Percentiles rank a stretch among this genome's conserved stretches.
Conservation (phyloP, 35 echinoderm and acorn worm genomes). For the Ophioderma brevispina region DNA sequence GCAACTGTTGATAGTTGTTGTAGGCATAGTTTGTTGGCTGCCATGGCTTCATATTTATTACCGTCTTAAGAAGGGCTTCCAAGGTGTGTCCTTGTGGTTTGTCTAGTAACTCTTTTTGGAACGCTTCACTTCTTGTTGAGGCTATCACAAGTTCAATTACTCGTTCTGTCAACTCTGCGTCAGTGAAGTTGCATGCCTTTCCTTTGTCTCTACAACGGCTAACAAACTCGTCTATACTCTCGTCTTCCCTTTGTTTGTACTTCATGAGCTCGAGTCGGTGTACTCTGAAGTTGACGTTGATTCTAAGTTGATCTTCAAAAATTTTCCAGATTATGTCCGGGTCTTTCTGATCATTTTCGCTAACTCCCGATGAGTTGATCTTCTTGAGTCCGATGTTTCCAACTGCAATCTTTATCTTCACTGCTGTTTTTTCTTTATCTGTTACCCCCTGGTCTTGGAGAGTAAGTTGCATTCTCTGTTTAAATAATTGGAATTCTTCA, state of each 20-base stretch:
- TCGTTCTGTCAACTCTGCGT: not conserved
- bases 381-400: conserved; percentile 53
- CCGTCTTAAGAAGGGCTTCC: conserved; percentile 27
- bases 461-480: conserved; percentile 39
- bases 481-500: conserved; percentile 55
- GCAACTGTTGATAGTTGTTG: not conserved
- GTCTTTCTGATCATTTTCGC: too few species aligned
- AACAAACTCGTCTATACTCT: conserved; percentile 31
- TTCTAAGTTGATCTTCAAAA: conserved; percentile 30
- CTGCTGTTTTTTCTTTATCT: conserved; percentile 25
- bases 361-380: conserved; percentile 17
- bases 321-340: conserved; percentile 7
- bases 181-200: not conserved
- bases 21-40: conserved; percentile 17
- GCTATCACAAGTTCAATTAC: conserved; percentile 7
- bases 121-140: conserved; percentile 10
- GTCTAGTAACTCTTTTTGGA: conserved; percentile 43
- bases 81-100: conserved; percentile 1
- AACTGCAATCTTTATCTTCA: conserved; percentile 47
- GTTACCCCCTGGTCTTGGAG: conserved; percentile 12
- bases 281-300: too few species aligned
- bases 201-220: conserved; percentile 20
- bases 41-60: conserved; percentile 41
- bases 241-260: conserved; percentile 24
- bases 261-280: conserved; percentile 39